Conservation (phyloP, 2,888 invertebrate species). For the Machimus atricapillus region DNA sequence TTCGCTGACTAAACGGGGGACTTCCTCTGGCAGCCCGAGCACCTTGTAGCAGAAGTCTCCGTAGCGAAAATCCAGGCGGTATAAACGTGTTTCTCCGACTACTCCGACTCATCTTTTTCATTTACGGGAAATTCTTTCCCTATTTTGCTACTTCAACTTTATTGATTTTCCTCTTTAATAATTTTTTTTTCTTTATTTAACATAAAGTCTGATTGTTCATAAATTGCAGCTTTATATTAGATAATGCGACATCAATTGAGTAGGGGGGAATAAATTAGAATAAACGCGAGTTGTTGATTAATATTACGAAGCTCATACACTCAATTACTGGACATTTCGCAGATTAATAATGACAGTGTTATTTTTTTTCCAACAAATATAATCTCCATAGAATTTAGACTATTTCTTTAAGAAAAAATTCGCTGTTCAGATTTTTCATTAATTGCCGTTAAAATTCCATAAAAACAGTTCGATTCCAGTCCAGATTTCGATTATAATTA, state of each 20-base stretch:
- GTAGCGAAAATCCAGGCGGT: conserved; percentile 50
- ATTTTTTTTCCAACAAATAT: not conserved
- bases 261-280: not conserved
- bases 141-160: not conserved
- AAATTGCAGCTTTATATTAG: not conserved
- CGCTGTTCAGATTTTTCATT: not conserved
- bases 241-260: not conserved
- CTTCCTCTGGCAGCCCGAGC: conserved; percentile 51
- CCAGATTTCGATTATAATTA: not conserved
- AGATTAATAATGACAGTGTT: not conserved
- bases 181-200: not conserved
- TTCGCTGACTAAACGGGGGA: conserved; percentile 50
- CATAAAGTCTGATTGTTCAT: not conserved
- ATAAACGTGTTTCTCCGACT: conserved; percentile 49
- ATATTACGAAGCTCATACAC: not conserved
- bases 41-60: conserved; percentile 51
- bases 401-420: not conserved
- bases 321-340: not conserved
- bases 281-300: not conserved
- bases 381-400: not conserved
- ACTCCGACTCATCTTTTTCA: conserved; percentile 47
- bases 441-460: not conserved
- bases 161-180: not conserved
- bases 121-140: not conserved
- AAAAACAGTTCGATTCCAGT: not conserved